Percentiles rank a stretch among this genome's conserved stretches.
Conservation (phyloP, 2,113 vertebrate species). For the Ariopsis seemanni region DNA sequence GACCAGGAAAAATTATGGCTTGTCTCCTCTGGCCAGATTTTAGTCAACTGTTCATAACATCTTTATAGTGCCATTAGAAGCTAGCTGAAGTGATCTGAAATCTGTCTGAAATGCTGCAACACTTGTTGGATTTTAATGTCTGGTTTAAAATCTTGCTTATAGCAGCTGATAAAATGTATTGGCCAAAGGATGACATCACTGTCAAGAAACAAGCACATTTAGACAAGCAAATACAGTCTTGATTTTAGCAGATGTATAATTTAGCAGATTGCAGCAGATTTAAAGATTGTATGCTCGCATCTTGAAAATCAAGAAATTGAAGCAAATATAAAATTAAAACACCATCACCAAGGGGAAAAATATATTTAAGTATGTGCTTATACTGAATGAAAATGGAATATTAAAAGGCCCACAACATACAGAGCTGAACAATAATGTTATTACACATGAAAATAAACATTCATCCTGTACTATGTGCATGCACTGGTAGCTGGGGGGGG, state of each 20-base stretch:
- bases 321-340: neutral
- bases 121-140: slow-evolving; percentile 7
- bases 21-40: slow-evolving; percentile 30
- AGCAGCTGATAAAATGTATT: neutral
- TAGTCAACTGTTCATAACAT: slow-evolving; percentile 22
- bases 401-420: neutral
- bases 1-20: slow-evolving; percentile 25
- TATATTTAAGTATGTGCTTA: neutral
- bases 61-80: slow-evolving; percentile 32
- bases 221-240: neutral
- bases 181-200: neutral
- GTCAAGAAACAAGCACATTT: neutral
- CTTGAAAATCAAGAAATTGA: neutral
- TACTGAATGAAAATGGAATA: neutral
- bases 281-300: neutral
- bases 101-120: neutral
- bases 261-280: neutral
- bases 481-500: too few species aligned
- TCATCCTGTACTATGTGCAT: neutral
- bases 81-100: neutral
- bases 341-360: neutral
- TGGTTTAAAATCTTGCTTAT: neutral
- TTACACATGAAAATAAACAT: neutral
- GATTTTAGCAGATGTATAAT: neutral
- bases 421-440: neutral